Conservation (phyloP, 2,113 vertebrate species). For the Martes martes region DNA sequence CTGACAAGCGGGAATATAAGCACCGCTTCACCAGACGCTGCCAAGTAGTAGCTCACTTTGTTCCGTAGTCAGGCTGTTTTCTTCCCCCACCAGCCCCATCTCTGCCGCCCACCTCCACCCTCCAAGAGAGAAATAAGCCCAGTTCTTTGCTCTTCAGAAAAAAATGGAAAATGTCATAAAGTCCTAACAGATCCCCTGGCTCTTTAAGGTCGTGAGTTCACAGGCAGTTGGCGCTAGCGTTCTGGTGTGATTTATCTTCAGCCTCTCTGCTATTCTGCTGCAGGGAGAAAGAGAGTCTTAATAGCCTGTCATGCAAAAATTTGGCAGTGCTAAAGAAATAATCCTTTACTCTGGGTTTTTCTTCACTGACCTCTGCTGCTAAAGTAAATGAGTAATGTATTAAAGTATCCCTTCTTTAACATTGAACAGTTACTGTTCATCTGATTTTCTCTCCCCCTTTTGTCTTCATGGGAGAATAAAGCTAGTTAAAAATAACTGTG, state of each 20-base stretch:
- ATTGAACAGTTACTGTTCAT: constrained; percentile 18
- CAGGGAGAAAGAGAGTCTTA: not conserved
- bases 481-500: not conserved
- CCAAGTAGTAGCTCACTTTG: not conserved
- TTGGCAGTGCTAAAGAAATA: not conserved
- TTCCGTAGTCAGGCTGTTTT: not conserved
- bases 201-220: not conserved
- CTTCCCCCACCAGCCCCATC: not conserved
- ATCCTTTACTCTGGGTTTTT: not conserved
- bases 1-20: not conserved
- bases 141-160: not conserved
- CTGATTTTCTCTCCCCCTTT: not conserved
- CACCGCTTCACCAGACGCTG: not conserved
- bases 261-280: not conserved
- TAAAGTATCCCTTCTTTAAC: constrained; percentile 2
- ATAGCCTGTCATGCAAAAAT: not conserved
- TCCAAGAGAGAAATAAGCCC: not conserved
- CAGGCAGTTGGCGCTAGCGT: not conserved
- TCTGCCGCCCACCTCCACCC: not conserved
- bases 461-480: constrained; percentile 17
- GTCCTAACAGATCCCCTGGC: not conserved
- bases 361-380: not conserved
- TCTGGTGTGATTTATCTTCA: not conserved
- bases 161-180: not conserved
- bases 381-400: not conserved